A percentile compares a stretch with the other conserved stretches of the same genome.
phyloP scores from a whole-genome alignment of 1,140 invertebrate genomes.

The Drosophila tristis region DNA sequence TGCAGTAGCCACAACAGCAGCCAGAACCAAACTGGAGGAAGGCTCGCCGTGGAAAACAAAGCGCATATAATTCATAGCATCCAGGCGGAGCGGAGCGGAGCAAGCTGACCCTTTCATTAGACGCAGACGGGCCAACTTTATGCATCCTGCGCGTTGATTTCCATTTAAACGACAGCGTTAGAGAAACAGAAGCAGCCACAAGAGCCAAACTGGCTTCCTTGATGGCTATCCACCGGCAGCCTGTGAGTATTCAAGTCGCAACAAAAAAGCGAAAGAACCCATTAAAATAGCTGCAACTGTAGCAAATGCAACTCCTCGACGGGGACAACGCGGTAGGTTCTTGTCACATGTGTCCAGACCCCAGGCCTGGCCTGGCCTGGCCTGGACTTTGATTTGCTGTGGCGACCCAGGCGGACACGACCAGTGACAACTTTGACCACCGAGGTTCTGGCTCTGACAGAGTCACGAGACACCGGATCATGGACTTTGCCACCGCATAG shows the following conservation, averaged over 20 bases:
- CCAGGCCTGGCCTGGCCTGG: neutral
- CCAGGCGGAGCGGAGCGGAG: slow-evolving; percentile 22
- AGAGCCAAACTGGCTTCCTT: slow-evolving; percentile 70
- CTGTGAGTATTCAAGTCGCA: slow-evolving; percentile 15
- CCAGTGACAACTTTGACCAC: slow-evolving; percentile 74
- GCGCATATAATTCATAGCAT: slow-evolving; percentile 80
- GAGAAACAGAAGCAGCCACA: slow-evolving; percentile 60
- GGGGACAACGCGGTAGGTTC: slow-evolving; percentile 65
- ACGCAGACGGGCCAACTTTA: slow-evolving; percentile 75
- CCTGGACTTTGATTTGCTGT: slow-evolving; percentile 62
- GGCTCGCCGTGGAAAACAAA: slow-evolving; percentile 63
- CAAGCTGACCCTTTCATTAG: slow-evolving; percentile 78
- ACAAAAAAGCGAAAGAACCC: slow-evolving; percentile 81
- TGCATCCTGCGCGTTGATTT: slow-evolving; percentile 83
- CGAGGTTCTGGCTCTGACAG: slow-evolving; percentile 6
- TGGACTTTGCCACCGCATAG: too few species aligned
- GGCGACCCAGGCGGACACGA: slow-evolving; percentile 47
- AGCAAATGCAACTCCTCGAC: slow-evolving; percentile 40
- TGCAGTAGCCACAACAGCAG: slow-evolving; percentile 70
- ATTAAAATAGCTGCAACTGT: slow-evolving; percentile 77
- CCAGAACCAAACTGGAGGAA: slow-evolving; percentile 25
- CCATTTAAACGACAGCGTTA: slow-evolving; percentile 82
- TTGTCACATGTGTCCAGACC: slow-evolving; percentile 55
- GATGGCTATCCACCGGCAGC: slow-evolving; percentile 64
- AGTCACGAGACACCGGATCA: too few species aligned